A percentile compares a stretch with the other conserved stretches of the same genome.
Evolutionary conservation across 1,140 invertebrate species (phyloP).

Genomic region (Pteromalus puparum): DNA sequence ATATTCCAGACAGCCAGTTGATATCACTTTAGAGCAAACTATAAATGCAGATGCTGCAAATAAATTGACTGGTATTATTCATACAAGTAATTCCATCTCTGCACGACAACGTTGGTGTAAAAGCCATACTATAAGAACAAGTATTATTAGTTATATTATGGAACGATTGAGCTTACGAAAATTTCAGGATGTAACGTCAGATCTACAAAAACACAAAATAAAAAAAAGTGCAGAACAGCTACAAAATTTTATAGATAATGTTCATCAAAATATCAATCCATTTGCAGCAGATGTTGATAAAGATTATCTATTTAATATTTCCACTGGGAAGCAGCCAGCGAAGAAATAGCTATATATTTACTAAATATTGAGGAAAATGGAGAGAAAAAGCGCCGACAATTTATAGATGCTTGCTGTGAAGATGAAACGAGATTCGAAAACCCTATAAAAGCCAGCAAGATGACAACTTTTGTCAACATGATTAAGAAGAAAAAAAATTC

Average conservation of each 20-base stretch:
- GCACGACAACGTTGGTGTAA: not conserved
- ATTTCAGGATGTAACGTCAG: not conserved
- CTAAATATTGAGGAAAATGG: no score
- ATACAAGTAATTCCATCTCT: not conserved
- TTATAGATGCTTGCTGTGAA: no score
- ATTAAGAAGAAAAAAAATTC: no score
- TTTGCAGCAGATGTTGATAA: no score
- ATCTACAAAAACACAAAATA: not conserved
- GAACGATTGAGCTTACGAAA: not conserved
- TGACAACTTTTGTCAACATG: no score
- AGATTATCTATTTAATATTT: not conserved
- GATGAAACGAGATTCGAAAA: no score
- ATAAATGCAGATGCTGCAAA: slow-evolving; percentile 27
- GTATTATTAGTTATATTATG: not conserved
- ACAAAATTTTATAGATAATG: no score
- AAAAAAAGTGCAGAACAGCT: not conserved
- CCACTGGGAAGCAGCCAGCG: not conserved
- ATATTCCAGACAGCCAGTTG: not conserved
- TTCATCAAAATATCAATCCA: no score
- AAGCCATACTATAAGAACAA: not conserved
- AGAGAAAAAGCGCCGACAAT: no score
- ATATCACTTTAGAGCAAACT: slow-evolving; percentile 26
- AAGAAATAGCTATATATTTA: no score
- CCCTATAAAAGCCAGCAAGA: no score
- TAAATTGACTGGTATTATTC: slow-evolving; percentile 1